phyloP scores from a whole-genome alignment of 2,113 vertebrate genomes.

The Rallus limicola region DNA sequence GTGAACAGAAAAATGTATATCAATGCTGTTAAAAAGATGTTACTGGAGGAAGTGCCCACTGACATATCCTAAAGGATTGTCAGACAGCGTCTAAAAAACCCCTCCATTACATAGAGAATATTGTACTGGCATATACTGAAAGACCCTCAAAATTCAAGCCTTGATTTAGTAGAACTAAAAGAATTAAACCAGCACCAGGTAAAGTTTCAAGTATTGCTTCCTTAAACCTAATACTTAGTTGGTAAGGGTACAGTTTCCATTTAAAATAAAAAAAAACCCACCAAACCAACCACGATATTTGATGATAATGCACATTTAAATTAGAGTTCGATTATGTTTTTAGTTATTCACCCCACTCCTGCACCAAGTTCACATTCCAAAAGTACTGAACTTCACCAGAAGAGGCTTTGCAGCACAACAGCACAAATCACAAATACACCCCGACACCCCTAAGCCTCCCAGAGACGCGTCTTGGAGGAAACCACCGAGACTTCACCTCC shows the following conservation, averaged over 20 bases:
- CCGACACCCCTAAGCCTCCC: fast-evolving
- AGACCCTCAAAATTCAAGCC: not conserved
- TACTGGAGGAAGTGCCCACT: not conserved
- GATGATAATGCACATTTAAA: not conserved
- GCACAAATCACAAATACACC: not conserved
- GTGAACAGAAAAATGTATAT: not conserved
- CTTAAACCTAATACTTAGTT: not conserved
- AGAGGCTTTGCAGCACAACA: not conserved
- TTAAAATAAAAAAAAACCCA: not conserved
- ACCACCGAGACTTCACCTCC: not conserved
- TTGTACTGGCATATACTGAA: too few relatives aligned
- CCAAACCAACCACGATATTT: not conserved
- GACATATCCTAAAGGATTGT: fast-evolving
- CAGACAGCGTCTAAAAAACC: fast-evolving
- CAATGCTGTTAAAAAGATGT: not conserved
- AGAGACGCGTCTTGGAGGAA: fast-evolving
- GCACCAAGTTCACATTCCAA: not conserved
- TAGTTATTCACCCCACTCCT: not conserved
- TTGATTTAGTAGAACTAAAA: not conserved
- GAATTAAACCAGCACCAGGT: not conserved
- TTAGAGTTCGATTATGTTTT: not conserved
- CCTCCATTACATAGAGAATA: fast-evolving
- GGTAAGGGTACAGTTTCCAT: not conserved
- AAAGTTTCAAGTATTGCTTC: not conserved
- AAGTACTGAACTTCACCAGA: not conserved